Conservation (phyloP, 2,113 vertebrate genomes). For the Erythrocercus mccallii region DNA sequence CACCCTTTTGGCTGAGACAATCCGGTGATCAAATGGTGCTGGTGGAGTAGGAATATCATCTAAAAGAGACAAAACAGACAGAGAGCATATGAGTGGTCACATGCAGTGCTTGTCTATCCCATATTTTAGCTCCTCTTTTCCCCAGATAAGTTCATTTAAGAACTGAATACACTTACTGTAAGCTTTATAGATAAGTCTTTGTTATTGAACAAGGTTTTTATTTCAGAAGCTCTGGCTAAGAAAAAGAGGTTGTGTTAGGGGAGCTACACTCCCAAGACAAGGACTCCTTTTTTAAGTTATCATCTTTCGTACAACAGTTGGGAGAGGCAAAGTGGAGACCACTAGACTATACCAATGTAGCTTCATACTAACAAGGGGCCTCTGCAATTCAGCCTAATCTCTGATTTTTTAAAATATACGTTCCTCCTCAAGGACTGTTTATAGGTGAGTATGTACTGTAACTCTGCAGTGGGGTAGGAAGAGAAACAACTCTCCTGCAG, state of each 20-base stretch:
- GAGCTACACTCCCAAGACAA: not conserved
- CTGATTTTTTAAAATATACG: not conserved
- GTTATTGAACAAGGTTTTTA: not conserved
- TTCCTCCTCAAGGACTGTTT: not conserved
- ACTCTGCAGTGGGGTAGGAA: not conserved
- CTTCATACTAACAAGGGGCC: not conserved
- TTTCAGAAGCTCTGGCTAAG: not conserved
- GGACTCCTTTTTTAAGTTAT: not conserved
- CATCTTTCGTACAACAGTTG: not conserved
- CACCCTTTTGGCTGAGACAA: constrained; percentile 85
- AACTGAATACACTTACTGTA: not conserved
- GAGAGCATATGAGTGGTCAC: not conserved
- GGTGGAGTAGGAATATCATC: constrained; percentile 77
- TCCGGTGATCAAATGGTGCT: constrained; percentile 91
- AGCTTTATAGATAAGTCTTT: not conserved
- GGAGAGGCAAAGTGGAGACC: not conserved
- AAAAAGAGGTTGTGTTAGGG: not conserved
- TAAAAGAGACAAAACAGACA: constrained; percentile 54
- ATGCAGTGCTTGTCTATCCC: not conserved
- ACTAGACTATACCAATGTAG: not conserved
- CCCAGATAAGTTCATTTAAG: not conserved
- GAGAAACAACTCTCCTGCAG: not conserved
- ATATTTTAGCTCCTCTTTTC: not conserved
- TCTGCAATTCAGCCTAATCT: not conserved
- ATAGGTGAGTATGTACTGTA: not conserved